Evolutionary conservation across 1,140 invertebrate species (phyloP), one percentile per base, ranked within the genome.

Genomic region (Aphelinus certus): DNA sequence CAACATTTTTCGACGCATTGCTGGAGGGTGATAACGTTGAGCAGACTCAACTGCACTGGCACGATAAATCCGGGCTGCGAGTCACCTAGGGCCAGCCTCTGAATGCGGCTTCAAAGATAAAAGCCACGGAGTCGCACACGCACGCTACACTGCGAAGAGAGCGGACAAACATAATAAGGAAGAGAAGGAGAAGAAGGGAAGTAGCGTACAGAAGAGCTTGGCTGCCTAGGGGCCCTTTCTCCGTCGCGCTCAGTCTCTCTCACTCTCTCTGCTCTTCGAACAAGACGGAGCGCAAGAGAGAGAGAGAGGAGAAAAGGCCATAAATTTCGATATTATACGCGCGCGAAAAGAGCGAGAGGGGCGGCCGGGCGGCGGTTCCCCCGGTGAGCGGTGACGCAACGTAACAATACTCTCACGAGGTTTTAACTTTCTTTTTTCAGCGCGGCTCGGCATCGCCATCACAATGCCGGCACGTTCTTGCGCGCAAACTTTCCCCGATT

Each of bases 311-410:
- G 55, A 26, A 26, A 56, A 49, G 68, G 49, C 74, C 74, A 76
- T 76, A 76, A 76, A 76, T 76, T 76, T 76, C 74, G 74, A 76
- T 76, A 76, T 76, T 76, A 76, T 76, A 76, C 69, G 69, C 64
- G 61, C 47, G 75, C 53, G 74, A 64, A 70, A 74, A 26, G 26
- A 26, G 26, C 26, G 67, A 3, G 10, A 55, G n/a, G 4, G 48
- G 26, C 42, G 61, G 46, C 46, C n/a, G 26, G 48, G 64, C 58
- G 55, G 62, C 65, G 26, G 26, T 70, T 69, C 61, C 72, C 57
- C 58, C 58, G 4, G 26, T 47, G n/a, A 10, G 26, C 72, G 64
- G 46, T 75, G 73, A 75, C 73, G 73, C 62, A 75, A 75, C 73
- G 56, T 63, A 75, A 78, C 73, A 78, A 78, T 78, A 62, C 76